These are phyloP conservation scores for Dolichallabes microphthalmus DNA, from an alignment of 2,113 vertebrate species.

Conservation along the genomic window DNA sequence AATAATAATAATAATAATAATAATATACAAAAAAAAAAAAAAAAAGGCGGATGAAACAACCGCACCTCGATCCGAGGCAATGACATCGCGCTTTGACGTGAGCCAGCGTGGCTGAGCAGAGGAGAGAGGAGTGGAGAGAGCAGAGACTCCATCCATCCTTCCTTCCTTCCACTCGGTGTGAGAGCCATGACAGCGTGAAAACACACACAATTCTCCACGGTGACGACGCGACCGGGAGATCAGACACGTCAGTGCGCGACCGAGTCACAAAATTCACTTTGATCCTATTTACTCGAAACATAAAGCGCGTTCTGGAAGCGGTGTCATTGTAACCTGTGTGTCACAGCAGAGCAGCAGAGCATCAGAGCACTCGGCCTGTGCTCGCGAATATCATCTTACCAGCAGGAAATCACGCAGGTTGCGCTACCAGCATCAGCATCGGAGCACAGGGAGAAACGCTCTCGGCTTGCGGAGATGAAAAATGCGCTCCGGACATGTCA, in stretches of 20 bases:
- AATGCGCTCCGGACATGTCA: conserved; percentile 53
- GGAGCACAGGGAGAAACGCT: conserved; percentile 60
- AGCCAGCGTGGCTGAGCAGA: conserved; percentile 48
- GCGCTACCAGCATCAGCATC: conserved; percentile 66
- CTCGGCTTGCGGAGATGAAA: conserved; percentile 51
- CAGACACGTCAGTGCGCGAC: conserved; percentile 47
- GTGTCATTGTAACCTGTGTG: neutral
- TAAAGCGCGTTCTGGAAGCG: too few species aligned
- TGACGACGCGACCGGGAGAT: neutral
- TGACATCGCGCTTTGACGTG: conserved; percentile 69
- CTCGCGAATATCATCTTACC: conserved; percentile 57
- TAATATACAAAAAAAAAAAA: neutral
- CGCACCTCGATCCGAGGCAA: conserved; percentile 68
- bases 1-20: neutral
- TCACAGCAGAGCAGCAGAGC: neutral
- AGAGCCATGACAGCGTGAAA: conserved; percentile 16
- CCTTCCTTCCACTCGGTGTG: conserved; percentile 33
- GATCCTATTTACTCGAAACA: neutral
- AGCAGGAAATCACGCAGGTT: conserved; percentile 68
- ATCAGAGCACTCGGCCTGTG: neutral
- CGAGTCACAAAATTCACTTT: conserved; percentile 52
- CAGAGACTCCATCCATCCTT: neutral
- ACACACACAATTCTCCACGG: conserved; percentile 12
- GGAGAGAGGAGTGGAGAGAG: conserved; percentile 22
- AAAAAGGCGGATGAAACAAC: conserved; percentile 54